Evolutionary conservation across 1,140 invertebrate genomes (phyloP), one percentile per base, ranked within the genome.

Genomic region (Drosophila obscura): DNA sequence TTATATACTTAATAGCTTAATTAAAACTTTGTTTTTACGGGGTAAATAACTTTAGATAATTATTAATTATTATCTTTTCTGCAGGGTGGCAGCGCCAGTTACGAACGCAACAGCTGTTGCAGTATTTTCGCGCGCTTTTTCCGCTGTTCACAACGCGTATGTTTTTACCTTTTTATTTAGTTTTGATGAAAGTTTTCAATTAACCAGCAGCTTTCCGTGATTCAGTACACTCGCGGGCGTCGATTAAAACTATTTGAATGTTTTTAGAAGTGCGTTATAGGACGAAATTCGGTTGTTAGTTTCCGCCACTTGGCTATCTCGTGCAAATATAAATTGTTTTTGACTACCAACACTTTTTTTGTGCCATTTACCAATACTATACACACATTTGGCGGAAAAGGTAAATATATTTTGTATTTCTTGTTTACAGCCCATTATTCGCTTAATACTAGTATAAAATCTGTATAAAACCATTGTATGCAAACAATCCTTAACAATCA

Each of bases 71-170:
- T 8, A 6, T 24, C 0, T 41, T 48, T 44, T 0, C 4, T 43
- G 2, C 6, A 48, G 3, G 11, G 39, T 85, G 79, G 71, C 64
- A 88, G 52, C 71, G 13, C 64, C 66, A n/a, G 1, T 5, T 24
- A 2, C 44, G 22, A 53, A 67, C 35, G 59, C 58, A 88, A 80
- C 83, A 87, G 80, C 80, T 84, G 80, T 41, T 69, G n/a, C 5
- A 2, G 8, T 48, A 15, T 49, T 69, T 69, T 69, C 67, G 64
- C 67, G 67, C 67, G 67, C 67, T 69, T 69, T 69, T 69, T 68
- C 8, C 8, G 5, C 11, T 0, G 31, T 2, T 5, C 1, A 5
- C 22, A 4, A 69, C 46, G 26, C 0, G 1, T 0, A 11, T 2
- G 13, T 35, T 50, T 63, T 41, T 44, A 65, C 83, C 83, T 73